Conservation (phyloP, 30 jellyfish, hydroid and myxozoan species). For the Turritopsis dohrnii region DNA sequence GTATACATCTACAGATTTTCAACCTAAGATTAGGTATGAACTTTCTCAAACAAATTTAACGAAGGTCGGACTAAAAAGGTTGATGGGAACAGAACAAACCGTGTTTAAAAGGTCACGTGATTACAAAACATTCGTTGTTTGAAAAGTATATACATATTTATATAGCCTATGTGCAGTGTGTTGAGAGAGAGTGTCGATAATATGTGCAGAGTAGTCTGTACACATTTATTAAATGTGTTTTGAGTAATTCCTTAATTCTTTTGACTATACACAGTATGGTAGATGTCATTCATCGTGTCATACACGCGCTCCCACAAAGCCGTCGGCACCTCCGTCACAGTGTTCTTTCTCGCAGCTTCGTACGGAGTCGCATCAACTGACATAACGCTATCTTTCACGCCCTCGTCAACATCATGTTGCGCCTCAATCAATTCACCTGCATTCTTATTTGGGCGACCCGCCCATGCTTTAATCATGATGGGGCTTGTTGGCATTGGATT, state of each 20-base stretch:
- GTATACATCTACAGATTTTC: no score
- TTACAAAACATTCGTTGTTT: no score
- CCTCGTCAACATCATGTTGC: neutral
- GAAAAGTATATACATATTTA: neutral
- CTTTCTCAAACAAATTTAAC: no score
- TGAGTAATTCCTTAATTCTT: neutral
- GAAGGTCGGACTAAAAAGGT: no score
- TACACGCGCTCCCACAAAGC: slow-evolving; percentile 4
- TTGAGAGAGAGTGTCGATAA: no score
- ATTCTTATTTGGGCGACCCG: neutral
- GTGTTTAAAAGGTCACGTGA: no score
- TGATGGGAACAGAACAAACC: neutral
- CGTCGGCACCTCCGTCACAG: neutral
- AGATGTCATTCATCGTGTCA: neutral
- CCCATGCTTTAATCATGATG: neutral
- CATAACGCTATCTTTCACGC: neutral
- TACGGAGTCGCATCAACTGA: neutral
- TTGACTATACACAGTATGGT: neutral
- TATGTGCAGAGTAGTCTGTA: neutral
- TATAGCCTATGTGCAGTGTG: neutral
- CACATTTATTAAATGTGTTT: neutral
- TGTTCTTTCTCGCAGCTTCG: neutral
- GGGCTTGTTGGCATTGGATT: slow-evolving; percentile 21
- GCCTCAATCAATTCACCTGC: neutral
- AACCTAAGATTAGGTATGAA: no score